A percentile compares a stretch with the other conserved stretches of the same genome.
These are phyloP conservation scores for Brachypteracias leptosomus DNA, from an alignment of 2,113 vertebrate genomes.

Conservation along the genomic window DNA sequence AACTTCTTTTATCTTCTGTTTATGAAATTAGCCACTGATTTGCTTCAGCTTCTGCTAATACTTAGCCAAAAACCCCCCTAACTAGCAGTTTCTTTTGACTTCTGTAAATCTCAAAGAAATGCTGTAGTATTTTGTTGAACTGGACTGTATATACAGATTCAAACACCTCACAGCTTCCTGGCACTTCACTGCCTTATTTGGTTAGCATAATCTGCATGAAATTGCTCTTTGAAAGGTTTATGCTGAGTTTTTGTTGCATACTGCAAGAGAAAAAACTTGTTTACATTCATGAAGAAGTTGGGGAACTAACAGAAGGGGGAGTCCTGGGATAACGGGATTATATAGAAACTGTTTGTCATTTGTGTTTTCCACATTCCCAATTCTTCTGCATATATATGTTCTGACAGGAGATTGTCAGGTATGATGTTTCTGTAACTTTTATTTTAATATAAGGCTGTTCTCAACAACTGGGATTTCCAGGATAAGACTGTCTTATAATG, in stretches of 20 bases:
- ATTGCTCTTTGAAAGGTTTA: constrained; percentile 41
- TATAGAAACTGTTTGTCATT: constrained; percentile 10
- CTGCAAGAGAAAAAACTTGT: constrained; percentile 57
- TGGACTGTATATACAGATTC: constrained; percentile 71
- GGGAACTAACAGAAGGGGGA: constrained; percentile 41
- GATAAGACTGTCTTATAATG: constrained; percentile 20
- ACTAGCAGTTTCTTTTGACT: constrained; percentile 74
- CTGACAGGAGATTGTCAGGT: constrained; percentile 24
- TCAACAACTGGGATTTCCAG: constrained; percentile 63
- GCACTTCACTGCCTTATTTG: constrained; percentile 72
- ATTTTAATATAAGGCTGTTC: constrained; percentile 50
- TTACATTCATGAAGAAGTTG: constrained; percentile 50
- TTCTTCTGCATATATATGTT: constrained; percentile 47
- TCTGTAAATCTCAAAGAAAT: constrained; percentile 76
- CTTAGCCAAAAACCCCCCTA: constrained; percentile 46
- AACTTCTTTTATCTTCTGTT: constrained; percentile 68
- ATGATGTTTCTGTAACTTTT: constrained; percentile 60
- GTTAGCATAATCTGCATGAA: constrained; percentile 75
- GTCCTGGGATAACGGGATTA: constrained; percentile 35
- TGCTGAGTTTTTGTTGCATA: constrained; percentile 69
- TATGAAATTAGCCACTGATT: constrained; percentile 72
- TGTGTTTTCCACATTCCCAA: constrained; percentile 34
- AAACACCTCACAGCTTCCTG: constrained; percentile 68
- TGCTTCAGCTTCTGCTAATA: constrained; percentile 77
- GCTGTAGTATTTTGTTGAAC: constrained; percentile 79